phyloP scores from a whole-genome alignment of 1,140 invertebrate genomes.

The Bombus fervidus region DNA sequence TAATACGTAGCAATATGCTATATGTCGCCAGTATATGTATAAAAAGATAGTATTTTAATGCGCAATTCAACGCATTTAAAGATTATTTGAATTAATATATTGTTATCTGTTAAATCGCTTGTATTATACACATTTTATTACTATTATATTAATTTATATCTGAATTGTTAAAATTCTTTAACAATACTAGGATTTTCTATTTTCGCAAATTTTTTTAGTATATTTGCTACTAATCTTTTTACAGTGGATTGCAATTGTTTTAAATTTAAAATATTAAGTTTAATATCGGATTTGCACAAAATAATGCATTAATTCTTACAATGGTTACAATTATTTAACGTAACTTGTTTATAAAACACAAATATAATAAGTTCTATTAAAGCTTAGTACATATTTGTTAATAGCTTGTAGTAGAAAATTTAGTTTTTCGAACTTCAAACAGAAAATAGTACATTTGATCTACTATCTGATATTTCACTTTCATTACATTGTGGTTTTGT shows the following conservation, averaged over 20 bases:
- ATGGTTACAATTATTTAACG: not conserved
- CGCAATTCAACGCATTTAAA: not conserved
- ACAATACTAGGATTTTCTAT: not conserved
- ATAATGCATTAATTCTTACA: not conserved
- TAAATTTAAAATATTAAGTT: not conserved
- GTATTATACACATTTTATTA: slow-evolving; percentile 5
- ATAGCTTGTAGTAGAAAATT: not conserved
- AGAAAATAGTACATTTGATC: slow-evolving; percentile 58
- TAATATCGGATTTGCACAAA: not conserved
- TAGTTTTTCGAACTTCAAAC: slow-evolving; percentile 34
- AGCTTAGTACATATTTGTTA: not conserved
- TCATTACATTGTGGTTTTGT: slow-evolving; percentile 61
- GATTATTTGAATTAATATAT: not conserved
- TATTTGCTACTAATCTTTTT: not conserved
- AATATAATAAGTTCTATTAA: not conserved
- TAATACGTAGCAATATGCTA: not conserved
- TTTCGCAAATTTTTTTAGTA: not conserved
- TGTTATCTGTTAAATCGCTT: not conserved
- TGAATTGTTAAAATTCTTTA: not conserved
- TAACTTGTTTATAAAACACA: not conserved
- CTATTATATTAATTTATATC: not conserved
- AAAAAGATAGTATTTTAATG: slow-evolving; percentile 4
- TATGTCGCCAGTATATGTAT: not conserved
- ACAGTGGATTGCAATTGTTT: not conserved
- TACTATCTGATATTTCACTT: slow-evolving; percentile 70